phyloP scores from a whole-genome alignment of 2,113 vertebrate genomes.

The Cranoglanis bouderius region DNA sequence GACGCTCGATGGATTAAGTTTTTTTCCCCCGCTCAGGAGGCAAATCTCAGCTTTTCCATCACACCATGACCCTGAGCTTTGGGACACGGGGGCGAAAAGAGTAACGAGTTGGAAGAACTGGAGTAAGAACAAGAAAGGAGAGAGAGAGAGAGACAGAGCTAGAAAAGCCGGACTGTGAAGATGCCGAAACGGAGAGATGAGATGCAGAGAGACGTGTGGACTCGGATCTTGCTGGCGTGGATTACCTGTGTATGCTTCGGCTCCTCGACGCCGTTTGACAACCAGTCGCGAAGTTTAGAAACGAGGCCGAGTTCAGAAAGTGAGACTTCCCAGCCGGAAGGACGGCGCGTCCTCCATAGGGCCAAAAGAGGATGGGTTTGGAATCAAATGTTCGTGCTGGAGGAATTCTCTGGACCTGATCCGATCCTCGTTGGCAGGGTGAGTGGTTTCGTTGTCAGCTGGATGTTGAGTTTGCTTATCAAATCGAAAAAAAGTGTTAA shows the following conservation, averaged over 20 bases:
- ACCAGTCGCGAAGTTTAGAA: conserved; percentile 80
- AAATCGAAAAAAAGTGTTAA: conserved; percentile 71
- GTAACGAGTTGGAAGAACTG: conserved; percentile 76
- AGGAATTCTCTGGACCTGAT: conserved; percentile 99
- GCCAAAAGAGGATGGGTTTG: conserved; percentile 99
- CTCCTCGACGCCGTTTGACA: conserved; percentile 78
- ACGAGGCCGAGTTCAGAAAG: conserved; percentile 59
- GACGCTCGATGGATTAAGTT: conserved; percentile 6
- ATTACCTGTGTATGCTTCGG: conserved; percentile 87
- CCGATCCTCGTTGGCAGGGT: conserved; percentile 99
- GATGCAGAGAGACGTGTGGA: conserved; percentile 88
- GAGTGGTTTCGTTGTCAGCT: conserved; percentile 80
- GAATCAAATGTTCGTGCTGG: conserved; percentile 99
- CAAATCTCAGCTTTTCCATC: conserved; percentile 74
- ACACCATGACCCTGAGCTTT: conserved; percentile 85
- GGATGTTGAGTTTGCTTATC: conserved; percentile 80
- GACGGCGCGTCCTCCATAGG: conserved; percentile 90
- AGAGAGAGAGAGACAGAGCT: background rate
- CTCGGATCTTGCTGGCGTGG: conserved; percentile 93
- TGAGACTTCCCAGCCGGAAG: conserved; percentile 76
- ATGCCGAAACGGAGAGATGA: conserved; percentile 87
- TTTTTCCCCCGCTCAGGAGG: conserved; percentile 63
- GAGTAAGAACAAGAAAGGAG: conserved; percentile 24
- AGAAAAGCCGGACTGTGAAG: conserved; percentile 64
- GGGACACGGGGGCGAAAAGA: conserved; percentile 81